Conservation (phyloP, 2,113 vertebrate genomes). For the Corythoichthys intestinalis region DNA sequence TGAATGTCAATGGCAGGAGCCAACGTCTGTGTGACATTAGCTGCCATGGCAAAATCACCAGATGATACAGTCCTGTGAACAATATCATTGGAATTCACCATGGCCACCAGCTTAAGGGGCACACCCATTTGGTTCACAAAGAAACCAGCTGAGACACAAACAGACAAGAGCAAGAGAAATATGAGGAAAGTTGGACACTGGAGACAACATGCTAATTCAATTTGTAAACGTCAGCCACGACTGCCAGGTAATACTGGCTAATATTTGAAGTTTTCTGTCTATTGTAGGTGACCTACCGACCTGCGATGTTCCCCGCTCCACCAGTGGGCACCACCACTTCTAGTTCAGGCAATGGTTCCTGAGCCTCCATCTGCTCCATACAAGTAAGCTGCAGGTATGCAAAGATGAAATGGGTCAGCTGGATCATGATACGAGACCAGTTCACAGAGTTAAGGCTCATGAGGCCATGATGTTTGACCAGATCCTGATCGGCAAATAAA, state of each 20-base stretch:
- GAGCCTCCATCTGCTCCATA: slow-evolving; percentile 65
- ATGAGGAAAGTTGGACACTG: too few relatives aligned
- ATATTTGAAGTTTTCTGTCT: background rate
- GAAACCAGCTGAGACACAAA: slow-evolving; percentile 42
- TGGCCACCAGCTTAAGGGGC: slow-evolving; percentile 78
- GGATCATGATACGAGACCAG: slow-evolving; percentile 87
- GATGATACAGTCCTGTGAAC: slow-evolving; percentile 76
- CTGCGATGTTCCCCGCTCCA: slow-evolving; percentile 86
- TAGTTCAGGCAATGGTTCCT: slow-evolving; percentile 63
- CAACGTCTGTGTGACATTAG: slow-evolving; percentile 69
- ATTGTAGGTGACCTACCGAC: slow-evolving; percentile 28
- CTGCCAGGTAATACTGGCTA: too few relatives aligned
- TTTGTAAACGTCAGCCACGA: too few relatives aligned
- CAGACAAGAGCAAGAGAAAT: background rate
- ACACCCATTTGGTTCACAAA: slow-evolving; percentile 58
- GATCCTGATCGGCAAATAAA: slow-evolving; percentile 76
- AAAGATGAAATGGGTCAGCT: slow-evolving; percentile 85
- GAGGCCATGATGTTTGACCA: slow-evolving; percentile 74
- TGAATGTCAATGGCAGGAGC: slow-evolving; percentile 95
- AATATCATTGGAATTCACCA: slow-evolving; percentile 87
- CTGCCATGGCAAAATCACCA: slow-evolving; percentile 84
- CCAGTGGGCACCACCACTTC: slow-evolving; percentile 92
- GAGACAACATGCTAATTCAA: too few relatives aligned
- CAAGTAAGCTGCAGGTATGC: slow-evolving; percentile 85
- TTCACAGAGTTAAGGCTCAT: slow-evolving; percentile 93